Percentiles rank a stretch among this genome's conserved stretches.
These are phyloP conservation scores for Lithosia quadra DNA, from an alignment of 2,888 invertebrate genomes.

Conservation along the genomic window DNA sequence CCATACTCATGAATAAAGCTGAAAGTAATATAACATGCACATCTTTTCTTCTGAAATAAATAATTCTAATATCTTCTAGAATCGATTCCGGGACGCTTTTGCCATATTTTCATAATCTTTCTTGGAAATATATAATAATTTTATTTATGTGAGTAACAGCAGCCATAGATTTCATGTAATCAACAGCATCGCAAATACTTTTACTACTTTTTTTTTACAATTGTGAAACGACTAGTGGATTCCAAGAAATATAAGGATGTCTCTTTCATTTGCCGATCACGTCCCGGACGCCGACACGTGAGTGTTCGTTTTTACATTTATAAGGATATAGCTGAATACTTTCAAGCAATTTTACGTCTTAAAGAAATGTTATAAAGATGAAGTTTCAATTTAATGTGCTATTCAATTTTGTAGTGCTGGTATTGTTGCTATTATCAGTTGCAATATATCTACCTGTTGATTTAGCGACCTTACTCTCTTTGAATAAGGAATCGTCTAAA, in stretches of 20 bases:
- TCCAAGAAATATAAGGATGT: slow-evolving; percentile 57
- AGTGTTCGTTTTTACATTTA: slow-evolving; percentile 55
- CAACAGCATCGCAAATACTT: slow-evolving; percentile 56
- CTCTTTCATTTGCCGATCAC: slow-evolving; percentile 62
- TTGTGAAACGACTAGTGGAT: slow-evolving; percentile 45
- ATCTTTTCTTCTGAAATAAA: slow-evolving; percentile 28
- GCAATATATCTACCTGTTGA: slow-evolving; percentile 46
- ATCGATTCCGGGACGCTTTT: slow-evolving; percentile 27
- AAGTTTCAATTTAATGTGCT: slow-evolving; percentile 21
- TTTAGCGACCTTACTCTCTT: slow-evolving; percentile 38
- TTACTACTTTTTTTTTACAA: slow-evolving; percentile 52
- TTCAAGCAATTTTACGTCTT: slow-evolving; percentile 35
- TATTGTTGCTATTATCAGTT: slow-evolving; percentile 42
- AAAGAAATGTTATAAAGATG: slow-evolving; percentile 21
- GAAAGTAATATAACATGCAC: slow-evolving; percentile 26
- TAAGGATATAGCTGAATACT: slow-evolving; percentile 27
- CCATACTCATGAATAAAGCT: slow-evolving; percentile 24
- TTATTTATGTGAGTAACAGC: slow-evolving; percentile 41
- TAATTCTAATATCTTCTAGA: slow-evolving; percentile 32
- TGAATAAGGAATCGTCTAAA: slow-evolving; percentile 44
- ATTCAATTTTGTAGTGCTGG: slow-evolving; percentile 25
- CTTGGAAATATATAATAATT: slow-evolving; percentile 47
- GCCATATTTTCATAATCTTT: slow-evolving; percentile 19
- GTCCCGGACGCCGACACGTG: slow-evolving; percentile 52
- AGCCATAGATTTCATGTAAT: slow-evolving; percentile 52